Base-by-base conservation (phyloP, 2,113 vertebrate genomes). In the Rhinichthys klamathensis region DNA sequence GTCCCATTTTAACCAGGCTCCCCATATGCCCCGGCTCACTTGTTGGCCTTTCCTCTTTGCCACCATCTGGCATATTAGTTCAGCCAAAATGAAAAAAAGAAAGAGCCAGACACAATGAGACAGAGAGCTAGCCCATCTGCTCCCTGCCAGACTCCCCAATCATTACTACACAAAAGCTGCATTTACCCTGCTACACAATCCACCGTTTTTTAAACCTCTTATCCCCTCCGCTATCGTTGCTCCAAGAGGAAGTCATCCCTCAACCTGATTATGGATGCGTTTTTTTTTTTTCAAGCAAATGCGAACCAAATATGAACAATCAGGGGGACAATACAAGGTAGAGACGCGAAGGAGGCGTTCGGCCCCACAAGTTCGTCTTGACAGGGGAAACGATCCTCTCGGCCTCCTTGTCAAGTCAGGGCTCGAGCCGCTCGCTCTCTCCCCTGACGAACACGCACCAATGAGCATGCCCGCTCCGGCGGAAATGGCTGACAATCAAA, bases 31-130 rank as follows among this genome's bases (percentile, higher is more conserved):
- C 94, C 94, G 94, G 95, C 95, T 97, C 96, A 95, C 96, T 96
- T 96, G 96, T 95, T 97, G 96, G 95, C 96, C 96, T 96, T 95
- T 96, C 95, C 95, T 95, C 95, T 96, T 94, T 89, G 90, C 92
- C 93, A 94, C 98, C 97, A 99, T 99, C 98, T 99, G 98, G 96
- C 95, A 95, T 96, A 94, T 96, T 96, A 96, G 95, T 96, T 97
- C 94, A 97, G 95, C 94, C 94, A 95, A 94, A 92, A 93, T 92
- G 91, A 92, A 93, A 93, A 94, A 93, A 91, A 93, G 93, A 90
- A 92, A 91, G 92, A 91, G 63, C 87, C 89, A 95, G 93, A 94
- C 92, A 94, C 92, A 96, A 96, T 95, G 93, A 93, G 92, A 93
- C 88, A 60, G 82, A 93, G 92, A 93, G 92, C 93, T 91, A 94